Conservation (phyloP, 1,140 invertebrate genomes). For the Drosophila takahashii region DNA sequence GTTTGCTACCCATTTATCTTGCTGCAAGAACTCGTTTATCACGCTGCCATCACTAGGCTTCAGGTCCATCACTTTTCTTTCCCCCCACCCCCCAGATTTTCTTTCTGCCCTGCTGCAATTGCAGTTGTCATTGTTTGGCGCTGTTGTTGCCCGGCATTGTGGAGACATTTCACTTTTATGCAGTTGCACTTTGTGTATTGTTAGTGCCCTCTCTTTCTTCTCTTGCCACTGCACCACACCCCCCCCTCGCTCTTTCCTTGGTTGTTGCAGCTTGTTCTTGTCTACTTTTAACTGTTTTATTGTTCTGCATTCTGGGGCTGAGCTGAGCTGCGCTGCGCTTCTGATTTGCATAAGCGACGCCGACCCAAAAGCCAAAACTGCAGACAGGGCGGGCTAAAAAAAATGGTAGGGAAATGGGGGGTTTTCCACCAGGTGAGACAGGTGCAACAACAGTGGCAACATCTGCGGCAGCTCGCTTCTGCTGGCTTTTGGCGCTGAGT, state of each 20-base stretch:
- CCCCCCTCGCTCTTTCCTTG: constrained; percentile 1
- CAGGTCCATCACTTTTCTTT: constrained; percentile 5
- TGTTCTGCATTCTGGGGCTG: constrained; percentile 69
- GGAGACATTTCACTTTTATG: constrained; percentile 83
- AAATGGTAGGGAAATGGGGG: background rate
- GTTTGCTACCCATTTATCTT: constrained; percentile 7
- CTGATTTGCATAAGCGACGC: constrained; percentile 80
- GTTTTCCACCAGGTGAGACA: constrained; percentile 50
- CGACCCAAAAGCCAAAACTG: constrained; percentile 70
- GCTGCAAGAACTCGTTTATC: constrained; percentile 13
- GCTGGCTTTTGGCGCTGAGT: constrained; percentile 59
- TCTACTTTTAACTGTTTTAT: constrained; percentile 83
- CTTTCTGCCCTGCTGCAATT: constrained; percentile 49
- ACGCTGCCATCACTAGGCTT: constrained; percentile 30
- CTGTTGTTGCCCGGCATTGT: constrained; percentile 70
- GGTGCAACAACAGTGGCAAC: constrained; percentile 25
- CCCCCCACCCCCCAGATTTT: background rate
- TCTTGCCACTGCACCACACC: constrained; percentile 8
- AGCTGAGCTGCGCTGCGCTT: constrained; percentile 43
- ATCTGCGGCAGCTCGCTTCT: constrained; percentile 19
- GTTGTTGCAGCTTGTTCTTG: constrained; percentile 70
- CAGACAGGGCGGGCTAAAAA: constrained; percentile 9
- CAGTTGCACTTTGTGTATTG: constrained; percentile 83
- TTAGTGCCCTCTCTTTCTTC: constrained; percentile 50
- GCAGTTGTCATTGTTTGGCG: constrained; percentile 76